These are phyloP conservation scores for Noctua comes DNA, from an alignment of 2,888 invertebrate species.

Conservation along the genomic window DNA sequence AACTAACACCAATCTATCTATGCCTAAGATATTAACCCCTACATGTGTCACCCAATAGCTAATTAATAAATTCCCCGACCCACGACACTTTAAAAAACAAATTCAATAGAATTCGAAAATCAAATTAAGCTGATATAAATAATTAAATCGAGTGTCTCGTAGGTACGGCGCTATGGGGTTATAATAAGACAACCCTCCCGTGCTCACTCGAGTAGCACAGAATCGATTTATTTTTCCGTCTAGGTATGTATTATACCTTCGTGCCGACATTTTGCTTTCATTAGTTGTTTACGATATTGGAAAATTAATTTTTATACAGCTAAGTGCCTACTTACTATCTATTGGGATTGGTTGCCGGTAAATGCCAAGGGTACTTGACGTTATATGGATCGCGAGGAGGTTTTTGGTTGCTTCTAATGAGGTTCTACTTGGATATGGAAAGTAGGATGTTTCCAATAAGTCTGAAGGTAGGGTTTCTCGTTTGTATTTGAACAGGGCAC, in stretches of 20 bases:
- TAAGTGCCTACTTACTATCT: conserved; percentile 44
- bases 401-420: conserved; percentile 15
- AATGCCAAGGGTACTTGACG: conserved; percentile 39
- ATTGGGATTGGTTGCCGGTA: conserved; percentile 21
- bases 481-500: background rate
- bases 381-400: background rate
- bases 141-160: conserved; percentile 67
- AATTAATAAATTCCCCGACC: conserved; percentile 46
- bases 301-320: conserved; percentile 61
- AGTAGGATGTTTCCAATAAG: conserved; percentile 1
- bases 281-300: conserved; percentile 64
- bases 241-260: conserved; percentile 64
- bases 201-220: conserved; percentile 75
- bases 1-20: background rate
- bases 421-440: conserved; percentile 1
- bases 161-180: conserved; percentile 64
- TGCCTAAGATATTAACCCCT: background rate
- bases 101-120: conserved; percentile 61
- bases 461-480: background rate
- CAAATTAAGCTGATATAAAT: conserved; percentile 68
- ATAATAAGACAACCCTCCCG: conserved; percentile 75
- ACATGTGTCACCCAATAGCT: conserved; percentile 17
- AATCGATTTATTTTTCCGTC: conserved; percentile 81
- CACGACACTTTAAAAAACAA: conserved; percentile 44
- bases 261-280: conserved; percentile 72